Percentiles rank a stretch among this genome's conserved stretches.
phyloP scores from a whole-genome alignment of 2,113 vertebrate species.

The Protobothrops flavoviridis region DNA sequence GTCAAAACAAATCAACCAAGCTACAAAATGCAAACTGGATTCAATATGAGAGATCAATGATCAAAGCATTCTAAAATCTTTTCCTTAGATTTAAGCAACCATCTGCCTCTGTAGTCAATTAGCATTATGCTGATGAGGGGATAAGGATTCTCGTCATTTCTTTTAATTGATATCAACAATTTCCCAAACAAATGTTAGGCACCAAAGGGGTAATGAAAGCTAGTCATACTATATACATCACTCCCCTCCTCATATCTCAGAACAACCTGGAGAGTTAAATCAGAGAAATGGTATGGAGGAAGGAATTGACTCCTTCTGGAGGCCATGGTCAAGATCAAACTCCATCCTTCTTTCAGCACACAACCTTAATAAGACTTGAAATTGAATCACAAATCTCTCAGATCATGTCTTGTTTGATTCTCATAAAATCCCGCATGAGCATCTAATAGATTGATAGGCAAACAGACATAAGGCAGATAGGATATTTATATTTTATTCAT shows the following conservation, averaged over 20 bases:
- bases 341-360: background rate
- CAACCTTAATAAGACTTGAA: background rate
- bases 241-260: background rate
- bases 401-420: background rate
- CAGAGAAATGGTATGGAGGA: background rate
- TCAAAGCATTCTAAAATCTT: background rate
- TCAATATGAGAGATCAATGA: background rate
- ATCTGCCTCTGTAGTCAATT: background rate
- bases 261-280: background rate
- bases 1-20: background rate
- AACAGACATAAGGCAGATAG: background rate
- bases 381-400: background rate
- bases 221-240: background rate
- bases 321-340: background rate
- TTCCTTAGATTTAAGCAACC: background rate
- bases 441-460: background rate
- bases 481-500: background rate
- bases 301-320: background rate
- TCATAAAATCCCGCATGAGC: background rate
- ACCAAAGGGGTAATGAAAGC: background rate
- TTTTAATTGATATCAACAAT: background rate
- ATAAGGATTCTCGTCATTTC: background rate
- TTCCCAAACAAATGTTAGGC: background rate
- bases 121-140: background rate
- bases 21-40: background rate